phyloP scores from a whole-genome alignment of 2,888 invertebrate genomes.

The Furcula furcula region DNA sequence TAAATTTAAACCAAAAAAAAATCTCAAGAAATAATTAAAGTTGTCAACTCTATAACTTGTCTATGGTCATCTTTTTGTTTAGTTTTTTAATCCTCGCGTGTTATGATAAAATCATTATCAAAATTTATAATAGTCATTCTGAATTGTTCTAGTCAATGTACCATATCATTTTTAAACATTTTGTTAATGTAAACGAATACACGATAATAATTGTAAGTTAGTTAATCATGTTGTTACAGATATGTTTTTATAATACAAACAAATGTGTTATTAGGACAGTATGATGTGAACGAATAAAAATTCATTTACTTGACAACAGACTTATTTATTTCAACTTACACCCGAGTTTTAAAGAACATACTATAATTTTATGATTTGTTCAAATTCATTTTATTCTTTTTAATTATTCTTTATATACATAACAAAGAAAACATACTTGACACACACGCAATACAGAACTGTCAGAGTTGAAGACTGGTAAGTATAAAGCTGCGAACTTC shows the following conservation, averaged over 20 bases:
- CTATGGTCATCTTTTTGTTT: no score
- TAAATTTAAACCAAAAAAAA: no score
- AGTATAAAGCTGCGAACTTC: no score
- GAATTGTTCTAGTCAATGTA: conserved; percentile 73
- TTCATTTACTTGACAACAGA: conserved; percentile 60
- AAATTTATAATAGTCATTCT: conserved; percentile 36
- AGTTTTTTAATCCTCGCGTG: conserved; percentile 8
- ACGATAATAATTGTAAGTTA: conserved; percentile 54
- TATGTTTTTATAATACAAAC: conserved; percentile 78
- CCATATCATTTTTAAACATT: conserved; percentile 77
- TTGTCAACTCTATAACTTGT: no score
- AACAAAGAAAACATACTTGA: no score
- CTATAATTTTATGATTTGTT: no score
- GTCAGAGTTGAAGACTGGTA: no score
- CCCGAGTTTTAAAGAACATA: no score
- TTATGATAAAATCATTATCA: conserved; percentile 26
- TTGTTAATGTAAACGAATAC: conserved; percentile 56
- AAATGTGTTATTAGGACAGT: conserved; percentile 72
- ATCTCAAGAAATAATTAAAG: no score
- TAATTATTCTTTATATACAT: no score
- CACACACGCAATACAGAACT: no score
- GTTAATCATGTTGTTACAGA: conserved; percentile 77
- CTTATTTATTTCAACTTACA: conserved; percentile 24
- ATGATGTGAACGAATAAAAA: conserved; percentile 78
- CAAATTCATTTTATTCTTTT: no score